Percentiles rank a stretch among this genome's conserved stretches.
Evolutionary conservation across 2,888 invertebrate species (phyloP).

Genomic region (Perithous albicinctus): DNA sequence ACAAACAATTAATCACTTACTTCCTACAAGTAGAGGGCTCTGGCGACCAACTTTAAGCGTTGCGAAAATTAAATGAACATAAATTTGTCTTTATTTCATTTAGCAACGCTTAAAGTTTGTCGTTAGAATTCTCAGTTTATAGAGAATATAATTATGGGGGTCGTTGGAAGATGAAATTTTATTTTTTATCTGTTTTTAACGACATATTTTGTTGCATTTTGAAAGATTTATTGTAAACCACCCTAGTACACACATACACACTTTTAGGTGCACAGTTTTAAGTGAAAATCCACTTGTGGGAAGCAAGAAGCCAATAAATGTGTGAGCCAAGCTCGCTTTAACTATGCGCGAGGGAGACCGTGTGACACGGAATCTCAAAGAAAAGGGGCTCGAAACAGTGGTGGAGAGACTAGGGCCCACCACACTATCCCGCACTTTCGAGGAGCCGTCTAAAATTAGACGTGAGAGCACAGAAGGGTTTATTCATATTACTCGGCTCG

Average conservation of each 20-base stretch:
- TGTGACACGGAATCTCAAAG: constrained; percentile 9
- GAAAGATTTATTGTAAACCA: too few relatives aligned
- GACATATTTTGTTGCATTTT: too few relatives aligned
- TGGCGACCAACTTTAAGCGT: too few relatives aligned
- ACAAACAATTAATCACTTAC: too few relatives aligned
- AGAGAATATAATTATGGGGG: too few relatives aligned
- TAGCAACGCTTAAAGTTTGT: too few relatives aligned
- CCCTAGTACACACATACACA: background rate
- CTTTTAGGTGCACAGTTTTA: background rate
- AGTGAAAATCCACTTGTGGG: background rate
- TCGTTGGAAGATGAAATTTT: too few relatives aligned
- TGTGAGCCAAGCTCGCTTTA: constrained; percentile 2
- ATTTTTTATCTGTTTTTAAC: too few relatives aligned
- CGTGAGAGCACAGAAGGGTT: constrained; percentile 62
- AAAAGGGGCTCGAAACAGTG: constrained; percentile 1
- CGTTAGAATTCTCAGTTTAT: too few relatives aligned
- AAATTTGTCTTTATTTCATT: too few relatives aligned
- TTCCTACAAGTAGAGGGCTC: too few relatives aligned
- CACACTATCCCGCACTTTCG: constrained; percentile 18
- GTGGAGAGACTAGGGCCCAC: background rate
- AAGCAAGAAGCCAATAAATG: constrained; percentile 20
- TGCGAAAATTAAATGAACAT: too few relatives aligned
- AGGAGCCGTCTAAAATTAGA: constrained; percentile 52
- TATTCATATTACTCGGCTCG: constrained; percentile 77
- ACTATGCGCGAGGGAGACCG: background rate